These are phyloP conservation scores for Hyposoter didymator DNA, from an alignment of 2,888 invertebrate species.

Conservation along the genomic window DNA sequence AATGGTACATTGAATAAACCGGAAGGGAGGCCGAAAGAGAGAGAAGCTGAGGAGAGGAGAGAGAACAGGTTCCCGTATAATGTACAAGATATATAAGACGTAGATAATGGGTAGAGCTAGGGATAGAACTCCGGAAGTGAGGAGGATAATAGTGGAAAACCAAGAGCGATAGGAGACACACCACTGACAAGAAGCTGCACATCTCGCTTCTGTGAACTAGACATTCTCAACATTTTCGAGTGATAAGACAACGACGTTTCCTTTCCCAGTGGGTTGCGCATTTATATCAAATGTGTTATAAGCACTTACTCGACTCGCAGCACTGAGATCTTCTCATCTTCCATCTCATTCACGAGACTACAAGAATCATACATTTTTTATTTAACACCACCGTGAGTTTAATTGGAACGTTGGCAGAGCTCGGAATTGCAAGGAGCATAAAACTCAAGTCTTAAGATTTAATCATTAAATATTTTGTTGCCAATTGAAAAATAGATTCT, in stretches of 20 bases:
- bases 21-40: slow-evolving; percentile 16
- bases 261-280: slow-evolving; percentile 34
- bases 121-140: slow-evolving; percentile 41
- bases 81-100: slow-evolving; percentile 16
- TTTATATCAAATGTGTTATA: slow-evolving; percentile 36
- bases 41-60: slow-evolving; percentile 16
- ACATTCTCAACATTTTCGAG: slow-evolving; percentile 44
- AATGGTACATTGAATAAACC: slow-evolving; percentile 26
- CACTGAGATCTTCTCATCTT: neutral
- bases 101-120: slow-evolving; percentile 42
- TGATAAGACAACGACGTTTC: slow-evolving; percentile 53
- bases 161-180: slow-evolving; percentile 51
- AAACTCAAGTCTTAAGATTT: neutral
- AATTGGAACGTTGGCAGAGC: neutral
- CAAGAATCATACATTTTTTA: neutral
- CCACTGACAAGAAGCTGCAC: slow-evolving; percentile 40
- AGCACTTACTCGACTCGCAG: slow-evolving; percentile 24
- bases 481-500: neutral
- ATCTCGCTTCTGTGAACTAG: slow-evolving; percentile 15
- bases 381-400: neutral
- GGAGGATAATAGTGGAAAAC: slow-evolving; percentile 43
- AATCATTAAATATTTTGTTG: neutral
- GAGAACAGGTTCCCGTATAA: neutral
- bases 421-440: neutral
- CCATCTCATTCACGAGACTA: neutral